Evolutionary conservation across 1,140 invertebrate genomes (phyloP).

Genomic region (Berghia stephanieae): DNA sequence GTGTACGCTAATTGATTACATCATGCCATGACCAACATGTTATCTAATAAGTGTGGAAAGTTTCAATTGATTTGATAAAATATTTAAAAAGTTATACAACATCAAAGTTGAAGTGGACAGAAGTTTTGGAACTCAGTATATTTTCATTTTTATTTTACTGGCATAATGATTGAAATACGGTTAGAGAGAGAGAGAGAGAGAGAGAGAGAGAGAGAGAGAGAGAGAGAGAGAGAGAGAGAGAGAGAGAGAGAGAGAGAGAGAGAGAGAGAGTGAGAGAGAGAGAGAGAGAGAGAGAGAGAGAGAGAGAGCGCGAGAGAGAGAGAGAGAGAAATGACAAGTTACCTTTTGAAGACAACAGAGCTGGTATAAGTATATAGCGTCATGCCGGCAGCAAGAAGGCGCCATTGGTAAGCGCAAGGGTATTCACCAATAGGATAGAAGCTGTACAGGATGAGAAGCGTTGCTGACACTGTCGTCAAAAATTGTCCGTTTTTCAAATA

Average conservation of each 20-base stretch:
- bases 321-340: background rate
- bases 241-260: conserved; percentile 12
- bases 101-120: no score
- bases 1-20: background rate
- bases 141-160: background rate
- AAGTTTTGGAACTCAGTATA: no score
- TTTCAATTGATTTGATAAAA: no score
- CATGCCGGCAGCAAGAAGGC: no score
- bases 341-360: background rate
- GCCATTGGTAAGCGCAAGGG: no score
- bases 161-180: no score
- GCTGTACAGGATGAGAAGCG: background rate
- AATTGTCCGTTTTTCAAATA: background rate
- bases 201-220: conserved; percentile 29
- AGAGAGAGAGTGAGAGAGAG: background rate
- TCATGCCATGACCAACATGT: background rate
- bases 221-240: conserved; percentile 15
- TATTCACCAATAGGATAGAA: background rate
- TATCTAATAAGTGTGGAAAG: background rate
- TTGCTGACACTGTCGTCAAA: background rate
- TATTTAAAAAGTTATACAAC: no score
- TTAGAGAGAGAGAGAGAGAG: no score
- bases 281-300: conserved; percentile 29
- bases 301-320: conserved; percentile 12
- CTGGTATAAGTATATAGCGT: background rate